Evolutionary conservation across 2,113 vertebrate species (phyloP).

Genomic region (Xenopus borealis): DNA sequence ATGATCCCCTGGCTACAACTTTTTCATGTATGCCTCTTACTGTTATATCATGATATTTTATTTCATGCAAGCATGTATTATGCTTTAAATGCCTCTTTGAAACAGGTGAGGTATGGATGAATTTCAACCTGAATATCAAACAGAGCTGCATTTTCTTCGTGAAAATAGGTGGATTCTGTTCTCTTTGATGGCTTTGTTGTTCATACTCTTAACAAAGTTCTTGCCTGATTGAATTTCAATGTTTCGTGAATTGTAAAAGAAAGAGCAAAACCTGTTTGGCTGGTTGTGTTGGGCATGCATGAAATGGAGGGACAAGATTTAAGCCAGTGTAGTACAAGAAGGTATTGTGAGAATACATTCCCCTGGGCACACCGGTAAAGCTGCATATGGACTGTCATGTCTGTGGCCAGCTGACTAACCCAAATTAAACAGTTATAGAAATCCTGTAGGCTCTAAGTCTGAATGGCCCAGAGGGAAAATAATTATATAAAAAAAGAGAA

Average conservation of each 20-base stretch:
- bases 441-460: neutral
- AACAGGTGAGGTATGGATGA: neutral
- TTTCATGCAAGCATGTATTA: neutral
- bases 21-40: neutral
- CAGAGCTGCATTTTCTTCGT: neutral
- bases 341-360: conserved; percentile 28
- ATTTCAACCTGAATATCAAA: neutral
- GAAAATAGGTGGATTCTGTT: neutral
- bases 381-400: conserved; percentile 24
- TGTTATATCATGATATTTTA: neutral
- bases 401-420: too few relatives aligned
- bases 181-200: neutral
- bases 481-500: too few relatives aligned
- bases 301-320: neutral
- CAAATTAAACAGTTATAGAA: too few relatives aligned
- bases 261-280: conserved; percentile 32
- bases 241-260: conserved; percentile 17
- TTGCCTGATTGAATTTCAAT: conserved; percentile 6
- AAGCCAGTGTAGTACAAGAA: neutral
- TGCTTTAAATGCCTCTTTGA: neutral
- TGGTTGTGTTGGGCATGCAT: conserved; percentile 15
- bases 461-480: conserved; percentile 3
- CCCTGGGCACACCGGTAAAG: conserved; percentile 17
- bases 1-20: too few relatives aligned
- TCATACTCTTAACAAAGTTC: too few relatives aligned